Evolutionary conservation across 2,113 vertebrate genomes (phyloP), one percentile per base, ranked within the genome.

Genomic region (Cygnus atratus): DNA sequence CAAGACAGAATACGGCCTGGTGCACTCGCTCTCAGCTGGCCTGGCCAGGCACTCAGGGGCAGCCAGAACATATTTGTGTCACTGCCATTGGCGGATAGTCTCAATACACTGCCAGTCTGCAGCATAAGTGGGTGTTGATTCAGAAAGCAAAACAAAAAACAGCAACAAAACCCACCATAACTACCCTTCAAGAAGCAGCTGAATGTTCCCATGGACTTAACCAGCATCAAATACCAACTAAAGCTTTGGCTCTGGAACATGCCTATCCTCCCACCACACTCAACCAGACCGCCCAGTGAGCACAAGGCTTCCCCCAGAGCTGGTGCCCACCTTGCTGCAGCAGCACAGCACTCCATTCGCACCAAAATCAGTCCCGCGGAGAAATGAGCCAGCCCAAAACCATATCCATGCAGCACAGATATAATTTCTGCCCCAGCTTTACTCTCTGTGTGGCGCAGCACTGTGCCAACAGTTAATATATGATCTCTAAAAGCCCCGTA

Each of bases 271-370:
- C 78, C 1, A 0, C 67, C 67, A 50, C 62, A 41, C 46, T 62
- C 54, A 24, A 80, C 4, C 2, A 0, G 43, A 63, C 35, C 3
- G 0, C 71, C 31, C 0, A 26, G 43, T 4, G 55, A 68, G n/a
- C 29, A 48, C 46, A n/a, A 63, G 31, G 29, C 43, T 82, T 68
- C 71, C 70, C 77, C 46, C 11, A 41, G 10, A 82, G 65, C 13
- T 63, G 65, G 65, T 58, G 52, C 37, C 35, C 66, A 58, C 39
- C 46, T 2, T 6, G 1, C 21, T 20, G 57, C n/a, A 87, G 46
- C 55, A 72, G 11, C 61, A 61, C 10, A 4, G 10, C 2, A 8
- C 58, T 79, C 0, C 0, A 13, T 24, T 66, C 58, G 43, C 55
- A 58, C 31, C 63, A 76, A 76, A n/a, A 58, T 54, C 58, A 58